Percentiles rank a stretch among this genome's conserved stretches.
phyloP scores from a whole-genome alignment of 2,888 invertebrate genomes.

The Melipona bicolor region DNA sequence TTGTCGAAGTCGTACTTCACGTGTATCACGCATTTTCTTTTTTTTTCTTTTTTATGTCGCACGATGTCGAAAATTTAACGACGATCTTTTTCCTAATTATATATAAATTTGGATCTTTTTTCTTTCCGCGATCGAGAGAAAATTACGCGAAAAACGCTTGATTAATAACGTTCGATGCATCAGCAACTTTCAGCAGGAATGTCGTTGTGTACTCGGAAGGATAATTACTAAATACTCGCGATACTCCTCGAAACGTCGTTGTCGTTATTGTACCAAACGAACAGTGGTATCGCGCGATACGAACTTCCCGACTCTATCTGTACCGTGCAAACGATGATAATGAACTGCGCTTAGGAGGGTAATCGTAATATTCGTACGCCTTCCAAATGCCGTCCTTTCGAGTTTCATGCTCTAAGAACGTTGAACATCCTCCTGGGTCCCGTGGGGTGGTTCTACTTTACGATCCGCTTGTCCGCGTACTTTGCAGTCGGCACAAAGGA shows the following conservation, averaged over 20 bases:
- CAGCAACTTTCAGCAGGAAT: slow-evolving; percentile 11
- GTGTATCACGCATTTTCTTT: background rate
- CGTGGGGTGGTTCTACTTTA: slow-evolving; percentile 81
- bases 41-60: too few species aligned
- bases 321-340: slow-evolving; percentile 69
- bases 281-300: slow-evolving; percentile 62
- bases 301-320: slow-evolving; percentile 65
- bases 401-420: slow-evolving; percentile 74
- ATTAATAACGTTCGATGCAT: background rate
- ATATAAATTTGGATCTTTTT: too few species aligned
- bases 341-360: slow-evolving; percentile 74
- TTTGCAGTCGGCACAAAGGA: slow-evolving; percentile 76
- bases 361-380: slow-evolving; percentile 73
- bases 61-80: too few species aligned
- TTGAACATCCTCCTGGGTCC: slow-evolving; percentile 73
- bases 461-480: slow-evolving; percentile 77
- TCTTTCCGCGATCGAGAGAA: too few species aligned
- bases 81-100: too few species aligned
- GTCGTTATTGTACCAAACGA: slow-evolving; percentile 60
- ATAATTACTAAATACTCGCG: slow-evolving; percentile 44
- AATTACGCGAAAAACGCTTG: too few species aligned
- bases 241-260: slow-evolving; percentile 39
- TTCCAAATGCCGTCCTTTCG: slow-evolving; percentile 73
- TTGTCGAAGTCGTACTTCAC: background rate
- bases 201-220: slow-evolving; percentile 1